phyloP scores from a whole-genome alignment of 2,888 invertebrate species.

The Rhagonycha fulva region DNA sequence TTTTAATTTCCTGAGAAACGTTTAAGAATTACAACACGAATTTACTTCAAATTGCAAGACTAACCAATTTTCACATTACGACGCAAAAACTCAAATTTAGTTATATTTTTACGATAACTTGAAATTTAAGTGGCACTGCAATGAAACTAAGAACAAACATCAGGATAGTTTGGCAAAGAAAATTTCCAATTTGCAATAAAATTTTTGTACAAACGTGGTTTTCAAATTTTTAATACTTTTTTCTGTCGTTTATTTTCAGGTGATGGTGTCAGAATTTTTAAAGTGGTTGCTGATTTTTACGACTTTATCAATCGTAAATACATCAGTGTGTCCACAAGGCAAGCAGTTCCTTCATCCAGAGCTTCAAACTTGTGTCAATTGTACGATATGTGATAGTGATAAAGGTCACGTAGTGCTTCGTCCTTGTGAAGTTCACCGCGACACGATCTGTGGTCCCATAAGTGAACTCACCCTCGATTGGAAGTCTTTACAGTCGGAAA shows the following conservation, averaged over 20 bases:
- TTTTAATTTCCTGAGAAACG: not conserved
- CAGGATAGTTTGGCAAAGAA: no score
- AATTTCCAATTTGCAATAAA: not conserved
- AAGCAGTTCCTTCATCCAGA: constrained; percentile 73
- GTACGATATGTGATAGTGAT: constrained; percentile 66
- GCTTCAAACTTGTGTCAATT: constrained; percentile 68
- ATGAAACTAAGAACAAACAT: not conserved
- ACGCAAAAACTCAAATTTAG: not conserved
- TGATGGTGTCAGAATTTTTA: constrained; percentile 46
- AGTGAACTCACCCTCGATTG: constrained; percentile 57
- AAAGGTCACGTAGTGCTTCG: constrained; percentile 65
- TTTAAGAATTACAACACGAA: not conserved
- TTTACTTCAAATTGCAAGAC: not conserved
- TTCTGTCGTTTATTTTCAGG: constrained; percentile 42
- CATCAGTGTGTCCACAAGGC: constrained; percentile 54
- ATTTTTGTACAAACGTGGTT: not conserved
- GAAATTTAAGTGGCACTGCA: not conserved
- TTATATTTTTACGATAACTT: no score
- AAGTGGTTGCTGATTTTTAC: constrained; percentile 39
- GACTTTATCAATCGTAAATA: constrained; percentile 34
- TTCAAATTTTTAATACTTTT: not conserved
- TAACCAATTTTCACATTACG: not conserved
- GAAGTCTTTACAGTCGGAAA: constrained; percentile 30
- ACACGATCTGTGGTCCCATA: constrained; percentile 74
- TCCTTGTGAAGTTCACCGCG: constrained; percentile 76